Evolutionary conservation across 2,888 invertebrate genomes (phyloP).

Genomic region (Agrenia bidenticulata): DNA sequence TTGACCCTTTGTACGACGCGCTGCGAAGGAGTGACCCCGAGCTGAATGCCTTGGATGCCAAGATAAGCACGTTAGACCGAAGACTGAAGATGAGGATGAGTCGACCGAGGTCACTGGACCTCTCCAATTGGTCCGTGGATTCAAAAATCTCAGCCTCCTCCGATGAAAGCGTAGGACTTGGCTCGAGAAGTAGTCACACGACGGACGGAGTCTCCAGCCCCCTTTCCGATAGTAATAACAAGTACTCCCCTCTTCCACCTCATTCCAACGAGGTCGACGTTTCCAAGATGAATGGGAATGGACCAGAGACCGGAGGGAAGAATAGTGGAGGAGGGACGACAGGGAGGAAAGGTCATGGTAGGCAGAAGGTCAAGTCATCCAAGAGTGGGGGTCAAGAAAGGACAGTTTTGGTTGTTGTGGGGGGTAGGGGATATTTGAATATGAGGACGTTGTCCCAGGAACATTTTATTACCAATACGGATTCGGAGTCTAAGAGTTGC

Average conservation of each 20-base stretch:
- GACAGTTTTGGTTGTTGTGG: slow-evolving; percentile 81
- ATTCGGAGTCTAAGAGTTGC: slow-evolving; percentile 66
- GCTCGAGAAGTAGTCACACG: slow-evolving; percentile 57
- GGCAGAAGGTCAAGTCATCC: slow-evolving; percentile 1
- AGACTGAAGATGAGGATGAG: slow-evolving; percentile 79
- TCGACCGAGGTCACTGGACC: slow-evolving; percentile 75
- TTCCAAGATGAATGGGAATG: neutral
- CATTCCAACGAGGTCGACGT: neutral
- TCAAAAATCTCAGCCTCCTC: slow-evolving; percentile 83
- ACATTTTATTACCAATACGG: slow-evolving; percentile 60
- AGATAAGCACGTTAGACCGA: slow-evolving; percentile 78
- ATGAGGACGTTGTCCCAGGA: slow-evolving; percentile 72
- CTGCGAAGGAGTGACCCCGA: slow-evolving; percentile 80
- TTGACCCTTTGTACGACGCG: slow-evolving; percentile 71
- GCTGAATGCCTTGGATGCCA: slow-evolving; percentile 76
- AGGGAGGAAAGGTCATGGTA: neutral
- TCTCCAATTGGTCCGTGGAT: slow-evolving; percentile 86
- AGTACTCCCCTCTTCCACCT: slow-evolving; percentile 15
- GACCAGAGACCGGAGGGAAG: neutral
- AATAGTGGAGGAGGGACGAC: neutral
- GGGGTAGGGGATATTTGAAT: slow-evolving; percentile 84
- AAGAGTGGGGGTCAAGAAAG: slow-evolving; percentile 55
- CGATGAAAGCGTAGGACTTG: slow-evolving; percentile 63
- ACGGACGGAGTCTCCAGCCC: neutral
- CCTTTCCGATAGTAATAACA: neutral